Percentiles rank a stretch among this genome's conserved stretches.
Evolutionary conservation across 1,140 invertebrate genomes (phyloP).

Genomic region (Watersipora subatra): DNA sequence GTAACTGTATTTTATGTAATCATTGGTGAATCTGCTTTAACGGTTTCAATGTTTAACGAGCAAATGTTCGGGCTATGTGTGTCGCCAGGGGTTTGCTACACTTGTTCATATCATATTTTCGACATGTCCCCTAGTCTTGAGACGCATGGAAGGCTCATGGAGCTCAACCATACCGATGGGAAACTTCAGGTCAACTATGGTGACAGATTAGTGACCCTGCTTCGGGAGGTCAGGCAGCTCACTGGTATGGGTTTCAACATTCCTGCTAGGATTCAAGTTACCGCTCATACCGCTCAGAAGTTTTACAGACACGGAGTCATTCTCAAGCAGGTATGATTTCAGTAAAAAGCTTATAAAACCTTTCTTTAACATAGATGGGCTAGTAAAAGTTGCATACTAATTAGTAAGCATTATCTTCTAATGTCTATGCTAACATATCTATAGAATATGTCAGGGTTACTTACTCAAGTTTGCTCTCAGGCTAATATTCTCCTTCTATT

Average conservation of each 20-base stretch:
- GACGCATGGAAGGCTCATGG: slow-evolving; percentile 60
- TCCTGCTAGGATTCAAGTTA: slow-evolving; percentile 55
- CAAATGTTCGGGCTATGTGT: too few relatives aligned
- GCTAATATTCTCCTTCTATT: not conserved
- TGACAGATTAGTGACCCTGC: slow-evolving; percentile 59
- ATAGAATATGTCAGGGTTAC: too few relatives aligned
- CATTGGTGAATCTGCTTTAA: too few relatives aligned
- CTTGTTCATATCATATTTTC: too few relatives aligned
- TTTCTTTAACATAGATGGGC: too few relatives aligned
- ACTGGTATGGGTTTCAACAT: slow-evolving; percentile 64
- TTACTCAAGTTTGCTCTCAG: too few relatives aligned
- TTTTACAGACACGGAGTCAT: slow-evolving; percentile 67
- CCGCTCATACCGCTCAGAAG: slow-evolving; percentile 52
- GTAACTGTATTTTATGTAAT: too few relatives aligned
- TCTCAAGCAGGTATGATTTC: slow-evolving; percentile 67
- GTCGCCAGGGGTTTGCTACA: too few relatives aligned
- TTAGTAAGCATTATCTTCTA: too few relatives aligned
- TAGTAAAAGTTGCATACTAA: too few relatives aligned
- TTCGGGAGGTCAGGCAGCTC: slow-evolving; percentile 68
- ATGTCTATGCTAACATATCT: not conserved
- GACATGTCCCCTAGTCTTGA: slow-evolving; percentile 48
- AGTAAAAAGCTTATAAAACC: slow-evolving; percentile 5
- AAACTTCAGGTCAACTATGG: slow-evolving; percentile 78
- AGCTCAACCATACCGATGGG: slow-evolving; percentile 56
- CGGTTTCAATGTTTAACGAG: too few relatives aligned